Conservation (phyloP, 2,888 invertebrate genomes). For the Bibio marci region DNA sequence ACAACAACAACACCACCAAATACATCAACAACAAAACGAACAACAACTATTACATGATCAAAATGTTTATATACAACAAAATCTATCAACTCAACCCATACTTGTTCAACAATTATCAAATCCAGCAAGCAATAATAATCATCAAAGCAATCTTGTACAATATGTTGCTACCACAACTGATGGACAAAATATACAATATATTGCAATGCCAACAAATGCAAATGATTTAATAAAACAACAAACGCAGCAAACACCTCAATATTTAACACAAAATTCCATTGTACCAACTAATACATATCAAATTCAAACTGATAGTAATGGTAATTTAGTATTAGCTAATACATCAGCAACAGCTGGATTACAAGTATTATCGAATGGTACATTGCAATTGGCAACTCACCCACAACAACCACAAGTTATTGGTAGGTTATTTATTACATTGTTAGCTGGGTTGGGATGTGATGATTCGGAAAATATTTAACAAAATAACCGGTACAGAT, state of each 20-base stretch:
- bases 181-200: conserved; percentile 47
- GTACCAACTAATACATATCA: conserved; percentile 41
- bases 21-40: conserved; percentile 4
- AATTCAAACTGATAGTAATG: conserved; percentile 42
- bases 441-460: no score
- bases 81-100: conserved; percentile 40
- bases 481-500: no score
- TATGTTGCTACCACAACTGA: conserved; percentile 17
- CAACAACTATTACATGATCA: conserved; percentile 26
- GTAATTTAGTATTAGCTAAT: conserved; percentile 40
- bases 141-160: conserved; percentile 31
- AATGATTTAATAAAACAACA: conserved; percentile 35
- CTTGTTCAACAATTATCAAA: conserved; percentile 51
- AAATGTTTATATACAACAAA: conserved; percentile 38
- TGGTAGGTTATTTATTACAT: no score
- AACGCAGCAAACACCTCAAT: conserved; percentile 30
- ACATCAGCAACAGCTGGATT: conserved; percentile 28
- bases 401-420: conserved; percentile 33
- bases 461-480: no score
- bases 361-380: conserved; percentile 38
- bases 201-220: conserved; percentile 43
- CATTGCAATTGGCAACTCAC: conserved; percentile 34
- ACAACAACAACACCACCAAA: conserved; percentile 21
- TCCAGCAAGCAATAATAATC: conserved; percentile 15
- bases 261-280: conserved; percentile 35